Evolutionary conservation across 2,888 invertebrate genomes (phyloP).

Genomic region (Drosophila emarginata): DNA sequence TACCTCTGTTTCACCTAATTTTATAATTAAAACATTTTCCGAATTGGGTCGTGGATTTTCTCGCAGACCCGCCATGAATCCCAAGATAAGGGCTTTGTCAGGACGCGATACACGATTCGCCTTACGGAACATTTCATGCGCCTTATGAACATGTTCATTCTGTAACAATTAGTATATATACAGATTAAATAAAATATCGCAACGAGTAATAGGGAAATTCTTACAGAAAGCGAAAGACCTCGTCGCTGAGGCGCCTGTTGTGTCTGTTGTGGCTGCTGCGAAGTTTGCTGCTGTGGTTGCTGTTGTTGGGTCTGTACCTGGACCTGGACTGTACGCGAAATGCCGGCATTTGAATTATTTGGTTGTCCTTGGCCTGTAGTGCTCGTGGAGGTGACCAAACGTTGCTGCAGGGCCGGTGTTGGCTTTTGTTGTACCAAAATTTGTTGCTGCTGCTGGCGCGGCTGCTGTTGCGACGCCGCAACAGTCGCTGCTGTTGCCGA

Average conservation of each 20-base stretch:
- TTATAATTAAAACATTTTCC: conserved; percentile 97
- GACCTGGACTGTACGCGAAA: conserved; percentile 77
- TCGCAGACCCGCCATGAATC: conserved; percentile 99
- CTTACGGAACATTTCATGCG: conserved; percentile 98
- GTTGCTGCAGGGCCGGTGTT: conserved; percentile 75
- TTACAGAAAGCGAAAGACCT: conserved; percentile 81
- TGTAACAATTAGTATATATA: conserved; percentile 82
- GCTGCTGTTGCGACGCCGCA: conserved; percentile 74
- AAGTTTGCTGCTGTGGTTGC: conserved; percentile 80
- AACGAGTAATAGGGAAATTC: not conserved
- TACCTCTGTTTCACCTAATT: conserved; percentile 93
- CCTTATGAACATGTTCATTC: conserved; percentile 98
- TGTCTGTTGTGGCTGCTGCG: conserved; percentile 63
- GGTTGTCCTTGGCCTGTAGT: conserved; percentile 59
- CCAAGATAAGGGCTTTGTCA: conserved; percentile 98
- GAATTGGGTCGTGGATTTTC: conserved; percentile 99
- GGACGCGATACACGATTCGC: conserved; percentile 98
- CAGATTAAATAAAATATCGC: not conserved
- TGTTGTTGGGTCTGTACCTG: conserved; percentile 75
- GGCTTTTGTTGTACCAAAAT: conserved; percentile 81
- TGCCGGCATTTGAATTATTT: conserved; percentile 51
- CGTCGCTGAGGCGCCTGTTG: conserved; percentile 79
- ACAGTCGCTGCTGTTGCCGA: conserved; percentile 60
- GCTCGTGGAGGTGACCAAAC: conserved; percentile 73
- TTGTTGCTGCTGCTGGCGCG: conserved; percentile 80